Base-by-base conservation (phyloP, 2,113 vertebrate species). In the Oryctolagus cuniculus region DNA sequence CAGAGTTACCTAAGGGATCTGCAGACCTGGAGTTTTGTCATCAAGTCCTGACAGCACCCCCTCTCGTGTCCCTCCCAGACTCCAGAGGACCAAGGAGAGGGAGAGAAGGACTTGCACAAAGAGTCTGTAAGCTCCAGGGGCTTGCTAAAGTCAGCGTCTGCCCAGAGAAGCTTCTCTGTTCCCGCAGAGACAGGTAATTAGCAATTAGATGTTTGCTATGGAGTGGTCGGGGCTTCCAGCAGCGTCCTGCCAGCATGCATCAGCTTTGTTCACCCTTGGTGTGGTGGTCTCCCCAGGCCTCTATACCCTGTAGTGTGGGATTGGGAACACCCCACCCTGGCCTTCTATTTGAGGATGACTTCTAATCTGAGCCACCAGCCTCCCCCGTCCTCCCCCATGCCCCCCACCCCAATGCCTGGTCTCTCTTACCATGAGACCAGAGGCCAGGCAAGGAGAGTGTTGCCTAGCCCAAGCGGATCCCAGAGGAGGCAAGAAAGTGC, bases 141-240 rank as follows among this genome's bases (percentile, higher is more conserved):
- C 83, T 93, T 84, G 87, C 91, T 96, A 21, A 94, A 84, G 80
- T 91, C 93, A 96, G 91, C 79, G 2, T 81, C 80, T 87, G 44
- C 79, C 36, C 90, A 69, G 21, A 44, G 64, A 13, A 78, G 73
- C 72, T 69, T 36, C 38, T 61, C 69, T 81, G 31, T 61, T 89
- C 73, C 87, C 27, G 0, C 13, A 61, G 79, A 94, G 91, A 94
- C 75, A 77, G 53, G 72, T 95, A 49, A 81, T 97, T 87, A 94
- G 93, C 2, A 11, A 92, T 81, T 82, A 61, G 61, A 90, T 66
- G 80, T 93, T 67, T 75, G 92, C 67, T 70, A 44, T 55, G 75
- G 55, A 92, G 77, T 22, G n/a, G 69, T n/a, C 69, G 66, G 51
- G 73, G 67, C 75, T 84, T 92, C 64, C 67, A 6, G 64, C 10